Base-by-base conservation (phyloP, 2,797 vertebrate species). In the Anguilla marmorata region DNA sequence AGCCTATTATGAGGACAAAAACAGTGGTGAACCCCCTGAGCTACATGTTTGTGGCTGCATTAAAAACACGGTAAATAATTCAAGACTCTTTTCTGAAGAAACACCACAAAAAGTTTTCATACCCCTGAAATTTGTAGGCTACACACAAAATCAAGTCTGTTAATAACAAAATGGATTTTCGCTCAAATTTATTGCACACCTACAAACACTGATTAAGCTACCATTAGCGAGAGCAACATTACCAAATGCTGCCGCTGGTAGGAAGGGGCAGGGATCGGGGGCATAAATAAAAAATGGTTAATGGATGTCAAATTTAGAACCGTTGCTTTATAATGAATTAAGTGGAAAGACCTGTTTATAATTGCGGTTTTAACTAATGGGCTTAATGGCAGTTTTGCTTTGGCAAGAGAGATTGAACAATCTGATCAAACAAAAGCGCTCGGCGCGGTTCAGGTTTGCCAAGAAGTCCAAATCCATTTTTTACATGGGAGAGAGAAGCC, bases 31-130 rank as follows among this genome's bases (percentile, higher is more conserved):
- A 63, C 83, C 33, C 21, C 84, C 56, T 58, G 56, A 58, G 56
- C 56, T 16, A 58, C 56, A 16, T 14, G 16, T 58, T 58, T 27
- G n/a, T 69, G 63, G 24, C 63, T 69, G 8, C n/a, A 27, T 69
- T 69, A n/a, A 69, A 58, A n/a, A 69, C 63, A 69, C 58, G 11
- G 89, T 94, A 87, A 94, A 95, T 95, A 90, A 94, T 93, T 93
- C 24, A 94, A 82, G n/a, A 63, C 27, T 82, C 69, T 72, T 84
- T 66, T 83, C 90, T 90, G 88, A 90, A 88, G 82, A 93, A 93
- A 92, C 91, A 90, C 93, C 93, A 94, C 82, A 63, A 85, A 88
- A 87, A 56, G 85, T 90, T 90, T 87, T 88, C 89, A 80, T 60
- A 87, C 90, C 58, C 56, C 56, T 69, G 88, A 92, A 88, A 84